Conservation (phyloP, 2,888 invertebrate species). For the Altica lythri region DNA sequence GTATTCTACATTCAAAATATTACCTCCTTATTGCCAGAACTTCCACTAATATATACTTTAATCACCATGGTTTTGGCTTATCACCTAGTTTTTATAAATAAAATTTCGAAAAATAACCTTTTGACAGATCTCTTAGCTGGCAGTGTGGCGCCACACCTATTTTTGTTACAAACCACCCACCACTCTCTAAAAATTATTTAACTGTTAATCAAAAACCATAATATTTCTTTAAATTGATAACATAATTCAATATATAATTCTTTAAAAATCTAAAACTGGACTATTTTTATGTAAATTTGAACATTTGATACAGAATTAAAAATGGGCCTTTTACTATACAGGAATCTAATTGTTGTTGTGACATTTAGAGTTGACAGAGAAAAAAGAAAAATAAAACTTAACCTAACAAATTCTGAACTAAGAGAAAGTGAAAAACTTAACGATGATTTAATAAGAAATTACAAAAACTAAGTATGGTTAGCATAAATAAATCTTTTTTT, state of each 20-base stretch:
- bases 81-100: slow-evolving; percentile 31
- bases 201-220: slow-evolving; percentile 1
- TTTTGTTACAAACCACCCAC: no score
- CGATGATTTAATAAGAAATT: slow-evolving; percentile 1
- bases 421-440: no score
- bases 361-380: no score
- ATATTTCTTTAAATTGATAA: no score
- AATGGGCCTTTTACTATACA: no score
- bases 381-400: no score
- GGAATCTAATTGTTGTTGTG: no score
- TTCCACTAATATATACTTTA: slow-evolving; percentile 89
- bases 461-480: slow-evolving; percentile 46
- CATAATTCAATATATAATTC: no score
- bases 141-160: slow-evolving; percentile 42
- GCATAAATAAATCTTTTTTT: slow-evolving; percentile 68
- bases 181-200: slow-evolving; percentile 6
- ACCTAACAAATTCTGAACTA: no score
- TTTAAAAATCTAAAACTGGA: not conserved
- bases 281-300: no score
- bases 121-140: slow-evolving; percentile 41
- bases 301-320: no score
- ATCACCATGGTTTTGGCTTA: slow-evolving; percentile 70
- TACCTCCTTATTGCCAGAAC: slow-evolving; percentile 94
- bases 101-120: slow-evolving; percentile 31
- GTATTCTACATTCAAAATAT: slow-evolving; percentile 49